These are phyloP conservation scores for Oithona nana DNA, from an alignment of 2,888 invertebrate species.

Conservation along the genomic window DNA sequence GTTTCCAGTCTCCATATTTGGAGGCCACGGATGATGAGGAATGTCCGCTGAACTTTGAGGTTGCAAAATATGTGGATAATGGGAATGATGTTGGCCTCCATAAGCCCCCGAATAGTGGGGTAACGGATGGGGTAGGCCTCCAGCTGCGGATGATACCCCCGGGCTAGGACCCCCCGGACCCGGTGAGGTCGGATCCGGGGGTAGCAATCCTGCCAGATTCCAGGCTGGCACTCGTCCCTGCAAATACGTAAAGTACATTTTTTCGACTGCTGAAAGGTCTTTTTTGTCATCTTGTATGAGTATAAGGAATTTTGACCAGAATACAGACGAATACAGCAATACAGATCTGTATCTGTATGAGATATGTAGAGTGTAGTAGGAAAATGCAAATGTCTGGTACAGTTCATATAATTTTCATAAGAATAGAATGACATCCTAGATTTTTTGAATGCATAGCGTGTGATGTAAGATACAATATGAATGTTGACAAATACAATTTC, in stretches of 20 bases:
- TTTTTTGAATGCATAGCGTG: too few relatives aligned
- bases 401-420: too few relatives aligned
- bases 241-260: background rate
- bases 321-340: too few relatives aligned
- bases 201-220: slow-evolving; percentile 62
- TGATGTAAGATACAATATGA: too few relatives aligned
- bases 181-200: slow-evolving; percentile 25
- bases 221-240: slow-evolving; percentile 16
- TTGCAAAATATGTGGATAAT: background rate
- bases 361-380: too few relatives aligned
- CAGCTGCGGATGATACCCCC: background rate
- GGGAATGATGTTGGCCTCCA: background rate
- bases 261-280: background rate
- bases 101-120: background rate
- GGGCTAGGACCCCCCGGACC: background rate
- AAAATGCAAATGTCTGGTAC: too few relatives aligned
- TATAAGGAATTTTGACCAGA: too few relatives aligned
- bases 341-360: too few relatives aligned
- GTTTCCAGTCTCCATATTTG: background rate
- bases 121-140: background rate
- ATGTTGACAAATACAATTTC: too few relatives aligned
- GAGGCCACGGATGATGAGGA: background rate
- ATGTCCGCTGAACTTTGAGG: background rate
- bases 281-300: too few relatives aligned
- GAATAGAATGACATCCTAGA: too few relatives aligned